Percentiles rank a stretch among this genome's conserved stretches.
Conservation (phyloP, 2,797 vertebrate genomes). For the Chloroceryle inda region DNA sequence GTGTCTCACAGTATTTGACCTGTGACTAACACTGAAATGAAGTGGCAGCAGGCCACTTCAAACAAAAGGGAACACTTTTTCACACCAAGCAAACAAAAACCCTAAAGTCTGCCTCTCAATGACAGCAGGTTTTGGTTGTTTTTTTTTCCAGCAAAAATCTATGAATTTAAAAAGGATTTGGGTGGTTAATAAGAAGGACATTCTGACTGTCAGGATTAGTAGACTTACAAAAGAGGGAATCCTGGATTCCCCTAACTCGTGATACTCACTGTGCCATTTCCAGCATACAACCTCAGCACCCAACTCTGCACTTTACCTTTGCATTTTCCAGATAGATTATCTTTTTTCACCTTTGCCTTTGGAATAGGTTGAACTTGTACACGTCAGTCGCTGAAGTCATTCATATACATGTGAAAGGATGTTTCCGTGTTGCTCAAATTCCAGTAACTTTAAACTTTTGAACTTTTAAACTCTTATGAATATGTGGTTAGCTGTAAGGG, state of each 20-base stretch:
- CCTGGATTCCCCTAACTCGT: not conserved
- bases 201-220: not conserved
- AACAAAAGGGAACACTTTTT: not conserved
- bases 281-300: not conserved
- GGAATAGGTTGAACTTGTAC: not conserved
- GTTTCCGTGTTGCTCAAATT: not conserved
- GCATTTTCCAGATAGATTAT: not conserved
- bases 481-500: rapidly evolving
- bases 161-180: not conserved
- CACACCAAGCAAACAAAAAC: not conserved
- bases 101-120: not conserved
- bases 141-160: not conserved
- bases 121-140: not conserved
- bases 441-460: not conserved
- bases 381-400: not conserved
- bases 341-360: not conserved
- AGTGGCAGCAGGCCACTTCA: not conserved
- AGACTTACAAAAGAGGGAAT: not conserved
- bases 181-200: not conserved
- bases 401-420: rapidly evolving
- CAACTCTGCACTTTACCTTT: not conserved
- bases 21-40: not conserved
- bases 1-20: not conserved
- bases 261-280: not conserved
- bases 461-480: not conserved